Evolutionary conservation across 2,113 vertebrate genomes (phyloP), one percentile per base, ranked within the genome.

Genomic region (Ammospiza caudacuta): DNA sequence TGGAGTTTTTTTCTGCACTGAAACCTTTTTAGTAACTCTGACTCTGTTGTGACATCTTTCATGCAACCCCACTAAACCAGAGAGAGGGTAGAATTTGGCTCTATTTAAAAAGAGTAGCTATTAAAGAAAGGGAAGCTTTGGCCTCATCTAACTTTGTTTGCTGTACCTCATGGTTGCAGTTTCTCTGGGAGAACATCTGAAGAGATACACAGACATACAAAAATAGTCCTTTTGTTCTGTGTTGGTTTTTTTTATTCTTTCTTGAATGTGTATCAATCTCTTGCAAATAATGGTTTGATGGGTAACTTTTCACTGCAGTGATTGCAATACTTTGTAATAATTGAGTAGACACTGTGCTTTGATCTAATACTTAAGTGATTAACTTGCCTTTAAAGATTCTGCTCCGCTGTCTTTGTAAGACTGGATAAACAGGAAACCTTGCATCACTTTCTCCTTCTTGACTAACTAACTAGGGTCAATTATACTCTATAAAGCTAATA

Each of bases 371-470:
- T 83, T 78, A 93, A 88, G 74, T 13, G 23, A 77, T 80, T 54
- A 87, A 74, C n/a, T 77, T 87, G 35, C 27, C 75, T 85, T 80
- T 79, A 64, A 58, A 84, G 62, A 43, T 69, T 67, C 39, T 77
- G 39, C 47, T 25, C 39, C 43, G 25, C 22, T 47, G 5, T 81
- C 35, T 51, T 80, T 85, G 88, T 33, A 64, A 81, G 79, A 88
- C 68, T 63, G 47, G 90, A 90, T 94, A 88, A 93, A 94, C 93
- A 75, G 75, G 90, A 96, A 93, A 81, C 35, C 59, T 95, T 92
- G 82, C 75, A 3, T 90, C 24, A 88, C 75, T 91, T 96, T 88
- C 35, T 86, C 46, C 41, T 81, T 63, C 87, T 95, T 85, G 35
- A 74, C 67, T 88, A 73, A 86, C 73, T 73, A 85, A 83, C 76